phyloP scores from a whole-genome alignment of 2,113 vertebrate genomes.

The Hymenochirus boettgeri region DNA sequence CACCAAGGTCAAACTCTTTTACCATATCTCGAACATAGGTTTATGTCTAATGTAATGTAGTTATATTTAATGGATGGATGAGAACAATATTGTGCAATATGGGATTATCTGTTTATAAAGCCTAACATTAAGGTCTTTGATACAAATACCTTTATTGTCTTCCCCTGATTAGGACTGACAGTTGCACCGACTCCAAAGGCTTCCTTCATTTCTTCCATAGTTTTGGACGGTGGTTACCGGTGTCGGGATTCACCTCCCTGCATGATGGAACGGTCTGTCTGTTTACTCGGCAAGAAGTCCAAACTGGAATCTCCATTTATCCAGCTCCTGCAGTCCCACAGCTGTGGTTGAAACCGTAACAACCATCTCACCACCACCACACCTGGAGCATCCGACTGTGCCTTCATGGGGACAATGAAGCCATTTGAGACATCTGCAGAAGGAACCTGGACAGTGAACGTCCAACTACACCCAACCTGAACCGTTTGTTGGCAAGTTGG shows the following conservation, averaged over 20 bases:
- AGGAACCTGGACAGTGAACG: neutral
- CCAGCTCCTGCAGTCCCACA: slow-evolving; percentile 73
- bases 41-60: neutral
- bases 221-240: slow-evolving; percentile 77
- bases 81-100: no score
- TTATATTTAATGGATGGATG: no score
- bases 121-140: no score
- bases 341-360: slow-evolving; percentile 50
- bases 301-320: slow-evolving; percentile 73
- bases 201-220: slow-evolving; percentile 76
- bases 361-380: neutral
- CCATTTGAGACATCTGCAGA: neutral
- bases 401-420: slow-evolving; percentile 40
- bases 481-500: neutral
- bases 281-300: slow-evolving; percentile 70
- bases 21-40: no score
- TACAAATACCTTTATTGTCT: neutral
- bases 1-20: no score
- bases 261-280: slow-evolving; percentile 59
- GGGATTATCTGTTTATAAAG: no score
- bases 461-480: neutral
- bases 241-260: slow-evolving; percentile 54
- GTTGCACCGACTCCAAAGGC: slow-evolving; percentile 2
- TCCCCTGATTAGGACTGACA: slow-evolving; percentile 9
- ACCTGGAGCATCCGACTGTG: neutral